Percentiles rank a stretch among this genome's conserved stretches.
Evolutionary conservation across 2,113 vertebrate genomes (phyloP).

Genomic region (Lepus timidus): DNA sequence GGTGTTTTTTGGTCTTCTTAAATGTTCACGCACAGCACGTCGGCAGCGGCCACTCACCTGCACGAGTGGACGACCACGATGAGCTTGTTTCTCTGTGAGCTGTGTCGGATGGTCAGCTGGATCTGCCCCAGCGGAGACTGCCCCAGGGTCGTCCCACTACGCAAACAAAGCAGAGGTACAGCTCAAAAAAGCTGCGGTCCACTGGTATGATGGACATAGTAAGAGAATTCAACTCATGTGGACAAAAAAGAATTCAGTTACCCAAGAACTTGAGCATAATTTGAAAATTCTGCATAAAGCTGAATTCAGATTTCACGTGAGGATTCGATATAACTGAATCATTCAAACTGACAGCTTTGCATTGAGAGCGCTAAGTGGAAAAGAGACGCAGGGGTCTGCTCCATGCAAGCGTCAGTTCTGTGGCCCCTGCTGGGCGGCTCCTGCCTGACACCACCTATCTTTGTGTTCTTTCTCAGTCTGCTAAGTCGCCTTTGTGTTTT

Average conservation of each 20-base stretch:
- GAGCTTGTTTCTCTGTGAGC: slow-evolving; percentile 96
- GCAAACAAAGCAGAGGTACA: slow-evolving; percentile 62
- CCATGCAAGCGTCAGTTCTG: too few relatives aligned
- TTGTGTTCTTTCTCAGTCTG: not conserved
- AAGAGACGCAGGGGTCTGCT: not conserved
- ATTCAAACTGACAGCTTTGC: not conserved
- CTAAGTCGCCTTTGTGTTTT: too few relatives aligned
- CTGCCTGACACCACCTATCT: fast-evolving
- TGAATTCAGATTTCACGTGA: not conserved
- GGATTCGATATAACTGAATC: not conserved
- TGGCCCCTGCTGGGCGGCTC: not conserved
- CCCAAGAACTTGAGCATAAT: not conserved
- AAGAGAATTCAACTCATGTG: not conserved
- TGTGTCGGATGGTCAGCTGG: slow-evolving; percentile 95
- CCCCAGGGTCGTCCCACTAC: slow-evolving; percentile 93
- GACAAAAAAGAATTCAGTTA: not conserved
- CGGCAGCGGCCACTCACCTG: slow-evolving; percentile 88
- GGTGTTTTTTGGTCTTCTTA: fast-evolving
- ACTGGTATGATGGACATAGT: fast-evolving
- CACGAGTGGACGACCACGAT: slow-evolving; percentile 96
- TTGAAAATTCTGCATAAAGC: not conserved
- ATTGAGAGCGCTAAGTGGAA: not conserved
- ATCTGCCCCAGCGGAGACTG: slow-evolving; percentile 95
- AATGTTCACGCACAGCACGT: fast-evolving
- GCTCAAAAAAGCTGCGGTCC: fast-evolving